Percentiles rank a stretch among this genome's conserved stretches.
Conservation (phyloP, 2,113 vertebrate species). For the Coptodon bakossiorum region DNA sequence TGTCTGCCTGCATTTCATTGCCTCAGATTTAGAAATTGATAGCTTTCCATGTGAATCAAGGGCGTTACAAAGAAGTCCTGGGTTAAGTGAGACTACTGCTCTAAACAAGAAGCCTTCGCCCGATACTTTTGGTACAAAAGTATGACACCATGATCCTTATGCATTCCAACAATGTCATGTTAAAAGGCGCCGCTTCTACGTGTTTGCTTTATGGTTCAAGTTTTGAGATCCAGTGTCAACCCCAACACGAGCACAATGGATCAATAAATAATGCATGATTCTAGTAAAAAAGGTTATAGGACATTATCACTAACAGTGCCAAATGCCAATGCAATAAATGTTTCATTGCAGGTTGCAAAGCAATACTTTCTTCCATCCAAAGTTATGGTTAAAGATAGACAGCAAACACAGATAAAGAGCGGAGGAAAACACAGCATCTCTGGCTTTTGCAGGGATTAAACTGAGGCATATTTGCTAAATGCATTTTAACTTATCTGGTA, state of each 20-base stretch:
- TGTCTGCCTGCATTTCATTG: constrained; percentile 18
- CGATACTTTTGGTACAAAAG: not conserved
- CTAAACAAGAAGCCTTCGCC: not conserved
- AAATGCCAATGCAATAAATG: not conserved
- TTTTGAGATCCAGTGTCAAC: not conserved
- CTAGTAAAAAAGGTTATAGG: not conserved
- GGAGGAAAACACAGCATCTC: not conserved
- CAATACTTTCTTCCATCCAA: not conserved
- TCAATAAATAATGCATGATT: not conserved
- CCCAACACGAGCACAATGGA: not conserved
- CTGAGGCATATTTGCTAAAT: not conserved
- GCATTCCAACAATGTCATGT: not conserved
- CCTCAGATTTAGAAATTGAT: constrained; percentile 7
- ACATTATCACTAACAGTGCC: not conserved
- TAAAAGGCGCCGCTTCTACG: not conserved
- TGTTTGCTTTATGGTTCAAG: not conserved
- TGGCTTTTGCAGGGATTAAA: not conserved
- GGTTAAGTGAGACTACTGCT: not conserved
- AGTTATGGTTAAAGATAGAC: not conserved
- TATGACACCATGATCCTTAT: not conserved
- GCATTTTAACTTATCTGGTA: not conserved
- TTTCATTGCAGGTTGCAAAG: not conserved
- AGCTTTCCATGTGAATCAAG: not conserved
- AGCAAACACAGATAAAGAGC: not conserved
- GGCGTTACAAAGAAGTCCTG: not conserved